Conservation (phyloP, 2,888 invertebrate genomes). For the Latheticus oryzae region DNA sequence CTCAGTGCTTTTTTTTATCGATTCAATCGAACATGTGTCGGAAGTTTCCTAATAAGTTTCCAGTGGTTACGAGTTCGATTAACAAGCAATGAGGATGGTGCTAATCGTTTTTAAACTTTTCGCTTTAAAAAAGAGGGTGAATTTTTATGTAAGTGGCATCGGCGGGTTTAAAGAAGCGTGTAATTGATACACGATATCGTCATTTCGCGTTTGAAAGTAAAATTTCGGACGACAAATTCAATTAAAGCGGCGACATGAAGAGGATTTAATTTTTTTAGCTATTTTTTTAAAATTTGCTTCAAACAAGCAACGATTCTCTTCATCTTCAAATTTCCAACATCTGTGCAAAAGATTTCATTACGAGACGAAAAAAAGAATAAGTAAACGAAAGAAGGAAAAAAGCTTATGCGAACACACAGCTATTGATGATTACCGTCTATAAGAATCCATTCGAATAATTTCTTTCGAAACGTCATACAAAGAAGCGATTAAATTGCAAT, state of each 20-base stretch:
- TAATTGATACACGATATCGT: slow-evolving; percentile 61
- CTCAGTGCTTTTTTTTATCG: slow-evolving; percentile 25
- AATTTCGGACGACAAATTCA: slow-evolving; percentile 42
- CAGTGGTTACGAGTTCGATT: slow-evolving; percentile 55
- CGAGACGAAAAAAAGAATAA: slow-evolving; percentile 37
- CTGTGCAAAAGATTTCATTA: slow-evolving; percentile 47
- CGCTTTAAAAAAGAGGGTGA: slow-evolving; percentile 60
- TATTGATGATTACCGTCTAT: slow-evolving; percentile 48
- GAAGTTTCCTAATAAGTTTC: slow-evolving; percentile 30
- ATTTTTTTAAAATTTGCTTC: too few species aligned
- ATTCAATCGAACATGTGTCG: slow-evolving; percentile 19
- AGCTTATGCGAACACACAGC: slow-evolving; percentile 43
- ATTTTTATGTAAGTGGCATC: slow-evolving; percentile 61
- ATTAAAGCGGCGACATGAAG: slow-evolving; percentile 20
- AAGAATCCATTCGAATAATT: slow-evolving; percentile 26
- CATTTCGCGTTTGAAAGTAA: slow-evolving; percentile 56
- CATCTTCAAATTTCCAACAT: too few species aligned
- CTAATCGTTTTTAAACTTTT: slow-evolving; percentile 64
- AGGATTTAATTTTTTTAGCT: too few species aligned
- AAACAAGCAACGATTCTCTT: too few species aligned
- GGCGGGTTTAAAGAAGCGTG: slow-evolving; percentile 58
- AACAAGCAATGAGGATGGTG: slow-evolving; percentile 61
- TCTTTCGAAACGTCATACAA: slow-evolving; percentile 25
- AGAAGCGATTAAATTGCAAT: neutral
- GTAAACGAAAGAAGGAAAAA: slow-evolving; percentile 29